Conservation (phyloP, 1,140 invertebrate species). For the Apis dorsata region DNA sequence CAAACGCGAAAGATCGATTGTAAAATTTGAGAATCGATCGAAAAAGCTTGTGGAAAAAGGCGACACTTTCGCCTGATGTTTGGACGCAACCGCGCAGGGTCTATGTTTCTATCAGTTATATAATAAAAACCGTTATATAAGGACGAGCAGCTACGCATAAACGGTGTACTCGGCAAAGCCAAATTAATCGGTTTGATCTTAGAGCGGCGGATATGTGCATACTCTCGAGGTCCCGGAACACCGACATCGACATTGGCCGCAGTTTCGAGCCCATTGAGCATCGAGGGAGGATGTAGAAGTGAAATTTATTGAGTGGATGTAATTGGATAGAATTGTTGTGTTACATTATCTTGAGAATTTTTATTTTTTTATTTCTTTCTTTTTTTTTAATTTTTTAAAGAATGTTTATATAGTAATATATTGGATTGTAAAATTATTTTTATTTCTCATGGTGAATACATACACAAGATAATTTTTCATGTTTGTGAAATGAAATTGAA, state of each 20-base stretch:
- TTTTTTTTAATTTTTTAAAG: too few relatives aligned
- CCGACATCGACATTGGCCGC: background rate
- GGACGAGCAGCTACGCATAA: slow-evolving; percentile 73
- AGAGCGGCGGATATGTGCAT: slow-evolving; percentile 15
- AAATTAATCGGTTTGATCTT: slow-evolving; percentile 59
- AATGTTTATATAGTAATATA: too few relatives aligned
- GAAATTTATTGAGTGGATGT: background rate
- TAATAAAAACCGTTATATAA: slow-evolving; percentile 80
- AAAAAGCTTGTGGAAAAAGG: slow-evolving; percentile 6
- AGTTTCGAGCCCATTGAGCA: background rate
- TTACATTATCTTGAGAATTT: too few relatives aligned
- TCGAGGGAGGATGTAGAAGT: background rate
- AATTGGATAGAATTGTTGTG: background rate
- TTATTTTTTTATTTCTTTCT: too few relatives aligned
- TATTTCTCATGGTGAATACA: too few relatives aligned
- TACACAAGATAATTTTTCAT: too few relatives aligned
- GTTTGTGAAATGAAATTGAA: too few relatives aligned
- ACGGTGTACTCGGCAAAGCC: slow-evolving; percentile 48
- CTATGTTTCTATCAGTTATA: slow-evolving; percentile 77
- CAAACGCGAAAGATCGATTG: too few relatives aligned
- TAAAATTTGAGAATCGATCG: slow-evolving; percentile 3
- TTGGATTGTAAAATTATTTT: too few relatives aligned
- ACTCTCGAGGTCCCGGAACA: background rate
- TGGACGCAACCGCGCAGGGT: slow-evolving; percentile 59
- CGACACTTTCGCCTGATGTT: slow-evolving; percentile 52